These are phyloP conservation scores for Centroberyx gerrardi DNA, from an alignment of 2,797 vertebrate species.

Conservation along the genomic window DNA sequence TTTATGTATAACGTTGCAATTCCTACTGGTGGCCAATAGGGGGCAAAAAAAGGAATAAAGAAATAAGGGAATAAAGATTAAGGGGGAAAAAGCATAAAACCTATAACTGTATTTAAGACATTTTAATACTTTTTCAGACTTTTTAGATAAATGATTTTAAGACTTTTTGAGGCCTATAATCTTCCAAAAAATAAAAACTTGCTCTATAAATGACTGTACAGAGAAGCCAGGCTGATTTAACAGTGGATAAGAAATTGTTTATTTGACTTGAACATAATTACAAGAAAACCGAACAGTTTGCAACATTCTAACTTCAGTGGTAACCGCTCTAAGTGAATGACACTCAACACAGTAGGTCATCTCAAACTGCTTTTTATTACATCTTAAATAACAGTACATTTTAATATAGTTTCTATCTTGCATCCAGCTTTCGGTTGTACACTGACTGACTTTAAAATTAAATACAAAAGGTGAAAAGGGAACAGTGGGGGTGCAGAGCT, in stretches of 20 bases:
- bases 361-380: constrained; percentile 99
- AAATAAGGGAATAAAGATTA: too few relatives aligned
- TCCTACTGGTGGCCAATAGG: too few relatives aligned
- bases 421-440: constrained; percentile 99
- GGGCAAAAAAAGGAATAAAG: too few relatives aligned
- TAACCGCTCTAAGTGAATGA: constrained; percentile 78
- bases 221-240: constrained; percentile 66
- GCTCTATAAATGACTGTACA: constrained; percentile 28
- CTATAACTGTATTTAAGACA: too few relatives aligned
- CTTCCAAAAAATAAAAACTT: neutral
- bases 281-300: constrained; percentile 80
- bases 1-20: too few relatives aligned
- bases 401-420: constrained; percentile 99
- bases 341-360: constrained; percentile 87
- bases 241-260: constrained; percentile 83
- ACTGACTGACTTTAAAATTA: constrained; percentile 99
- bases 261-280: constrained; percentile 83
- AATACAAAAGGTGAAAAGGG: constrained; percentile 99
- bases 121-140: too few relatives aligned
- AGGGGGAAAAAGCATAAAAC: too few relatives aligned
- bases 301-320: constrained; percentile 79
- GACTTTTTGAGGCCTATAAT: too few relatives aligned
- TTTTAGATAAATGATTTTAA: too few relatives aligned
- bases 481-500: constrained; percentile 92
- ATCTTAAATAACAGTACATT: constrained; percentile 99